phyloP scores from a whole-genome alignment of 2,888 invertebrate genomes.

The Bimastos eiseni region DNA sequence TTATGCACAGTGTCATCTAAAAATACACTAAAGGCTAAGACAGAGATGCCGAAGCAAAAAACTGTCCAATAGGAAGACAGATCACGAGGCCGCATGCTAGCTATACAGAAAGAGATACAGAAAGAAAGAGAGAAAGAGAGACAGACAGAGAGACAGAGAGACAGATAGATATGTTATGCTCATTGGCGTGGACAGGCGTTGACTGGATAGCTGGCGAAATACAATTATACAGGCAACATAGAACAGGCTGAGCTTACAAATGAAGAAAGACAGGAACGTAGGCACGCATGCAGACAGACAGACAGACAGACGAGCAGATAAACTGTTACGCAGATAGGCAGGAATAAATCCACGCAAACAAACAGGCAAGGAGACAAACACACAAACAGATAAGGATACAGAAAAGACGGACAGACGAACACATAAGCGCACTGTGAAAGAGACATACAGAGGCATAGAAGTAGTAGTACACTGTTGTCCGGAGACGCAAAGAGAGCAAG shows the following conservation, averaged over 20 bases:
- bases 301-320: too few relatives aligned
- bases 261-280: too few relatives aligned
- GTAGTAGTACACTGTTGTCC: too few relatives aligned
- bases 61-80: background rate
- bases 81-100: background rate
- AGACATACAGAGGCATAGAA: too few relatives aligned
- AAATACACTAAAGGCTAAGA: background rate
- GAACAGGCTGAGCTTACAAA: background rate
- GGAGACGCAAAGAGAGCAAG: too few relatives aligned
- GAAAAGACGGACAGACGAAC: too few relatives aligned
- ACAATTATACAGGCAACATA: background rate
- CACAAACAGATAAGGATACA: too few relatives aligned
- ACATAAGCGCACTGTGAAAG: too few relatives aligned
- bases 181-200: background rate
- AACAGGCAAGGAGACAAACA: too few relatives aligned
- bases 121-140: background rate
- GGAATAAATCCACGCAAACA: too few relatives aligned
- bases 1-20: background rate
- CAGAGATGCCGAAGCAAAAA: background rate
- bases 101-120: background rate
- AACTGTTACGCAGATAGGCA: too few relatives aligned
- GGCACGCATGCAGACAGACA: too few relatives aligned
- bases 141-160: background rate
- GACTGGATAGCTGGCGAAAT: background rate
- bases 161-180: background rate